Conservation (phyloP, 2,888 invertebrate species). For the Leptarthrus brevirostris region DNA sequence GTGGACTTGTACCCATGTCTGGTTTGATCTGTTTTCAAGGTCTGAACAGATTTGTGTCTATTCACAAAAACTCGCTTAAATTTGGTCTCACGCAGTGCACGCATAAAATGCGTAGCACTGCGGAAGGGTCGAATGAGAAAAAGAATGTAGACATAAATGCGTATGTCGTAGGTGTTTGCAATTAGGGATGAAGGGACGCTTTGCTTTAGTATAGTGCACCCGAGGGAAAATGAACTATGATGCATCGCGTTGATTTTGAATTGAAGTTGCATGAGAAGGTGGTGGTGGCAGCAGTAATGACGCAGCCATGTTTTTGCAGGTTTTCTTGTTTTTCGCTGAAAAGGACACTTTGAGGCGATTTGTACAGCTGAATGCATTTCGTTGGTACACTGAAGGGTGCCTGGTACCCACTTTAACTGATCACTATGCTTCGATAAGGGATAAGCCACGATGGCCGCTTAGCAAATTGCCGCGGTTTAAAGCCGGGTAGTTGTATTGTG, state of each 20-base stretch:
- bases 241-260: no score
- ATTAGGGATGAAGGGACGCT: background rate
- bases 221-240: background rate
- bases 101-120: background rate
- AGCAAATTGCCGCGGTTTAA: no score
- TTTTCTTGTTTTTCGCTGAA: no score
- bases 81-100: background rate
- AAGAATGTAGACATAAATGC: background rate
- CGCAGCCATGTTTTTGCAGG: background rate
- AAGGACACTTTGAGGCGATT: background rate
- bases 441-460: no score
- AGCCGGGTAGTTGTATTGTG: no score
- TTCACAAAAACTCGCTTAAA: background rate
- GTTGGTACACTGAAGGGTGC: background rate
- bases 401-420: no score
- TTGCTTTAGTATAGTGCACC: background rate
- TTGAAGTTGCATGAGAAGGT: background rate
- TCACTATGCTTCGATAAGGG: no score
- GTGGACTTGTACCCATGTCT: background rate
- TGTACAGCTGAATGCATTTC: slow-evolving; percentile 8
- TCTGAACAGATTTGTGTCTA: background rate
- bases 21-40: background rate
- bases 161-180: background rate
- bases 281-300: background rate
- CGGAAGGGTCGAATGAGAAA: no score